Percentiles rank a stretch among this genome's conserved stretches.
These are phyloP conservation scores for Lepidurus packardi DNA, from an alignment of 1,140 invertebrate genomes.

Conservation along the genomic window DNA sequence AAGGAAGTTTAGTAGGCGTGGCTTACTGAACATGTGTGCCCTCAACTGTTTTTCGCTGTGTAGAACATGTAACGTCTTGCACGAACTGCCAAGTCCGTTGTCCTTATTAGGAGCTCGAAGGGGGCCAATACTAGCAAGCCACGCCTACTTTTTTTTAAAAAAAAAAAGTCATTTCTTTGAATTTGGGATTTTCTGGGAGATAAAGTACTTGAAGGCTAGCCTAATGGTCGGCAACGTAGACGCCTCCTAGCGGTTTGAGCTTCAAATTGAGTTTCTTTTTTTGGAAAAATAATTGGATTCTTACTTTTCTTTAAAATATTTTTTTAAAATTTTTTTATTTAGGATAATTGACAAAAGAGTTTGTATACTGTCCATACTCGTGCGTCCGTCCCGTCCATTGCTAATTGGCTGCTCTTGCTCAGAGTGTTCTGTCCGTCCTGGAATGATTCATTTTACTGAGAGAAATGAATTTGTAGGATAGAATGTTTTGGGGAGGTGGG, in stretches of 20 bases:
- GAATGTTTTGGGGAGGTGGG: neutral
- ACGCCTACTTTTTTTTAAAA: constrained; percentile 1
- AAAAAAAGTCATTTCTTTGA: neutral
- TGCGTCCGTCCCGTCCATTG: constrained; percentile 17
- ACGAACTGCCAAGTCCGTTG: constrained; percentile 1
- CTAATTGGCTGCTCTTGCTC: constrained; percentile 8
- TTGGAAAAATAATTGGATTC: too few relatives aligned
- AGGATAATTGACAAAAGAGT: neutral
- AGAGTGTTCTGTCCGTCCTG: neutral
- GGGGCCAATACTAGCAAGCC: neutral
- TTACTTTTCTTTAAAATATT: too few relatives aligned
- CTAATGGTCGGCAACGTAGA: too few relatives aligned
- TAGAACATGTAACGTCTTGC: constrained; percentile 11
- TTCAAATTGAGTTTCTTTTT: too few relatives aligned
- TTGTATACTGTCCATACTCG: neutral
- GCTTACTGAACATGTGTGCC: neutral
- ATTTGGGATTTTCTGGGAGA: too few relatives aligned
- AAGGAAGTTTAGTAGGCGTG: neutral
- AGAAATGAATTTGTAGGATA: neutral
- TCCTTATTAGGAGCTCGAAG: neutral
- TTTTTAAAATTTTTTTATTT: neutral
- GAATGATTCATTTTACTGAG: neutral
- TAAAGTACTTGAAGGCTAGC: too few relatives aligned
- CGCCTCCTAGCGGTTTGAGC: too few relatives aligned
- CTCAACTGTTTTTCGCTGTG: neutral